Evolutionary conservation across 2,797 vertebrate genomes (phyloP).

Genomic region (Kryptopterus vitreolus): DNA sequence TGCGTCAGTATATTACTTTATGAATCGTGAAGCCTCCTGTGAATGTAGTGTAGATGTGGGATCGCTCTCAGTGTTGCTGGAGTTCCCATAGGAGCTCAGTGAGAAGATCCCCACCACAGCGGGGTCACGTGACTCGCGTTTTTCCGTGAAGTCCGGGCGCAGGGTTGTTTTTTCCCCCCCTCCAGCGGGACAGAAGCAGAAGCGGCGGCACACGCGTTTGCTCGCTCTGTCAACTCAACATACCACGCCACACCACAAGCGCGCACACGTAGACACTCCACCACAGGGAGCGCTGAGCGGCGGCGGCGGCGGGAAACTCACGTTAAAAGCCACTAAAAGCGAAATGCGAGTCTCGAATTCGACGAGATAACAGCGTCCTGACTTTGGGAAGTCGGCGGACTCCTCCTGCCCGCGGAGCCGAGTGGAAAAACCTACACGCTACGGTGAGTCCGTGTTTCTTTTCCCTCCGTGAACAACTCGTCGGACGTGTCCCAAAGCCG

Average conservation of each 20-base stretch:
- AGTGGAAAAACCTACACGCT: conserved; percentile 24
- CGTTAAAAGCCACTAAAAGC: conserved; percentile 30
- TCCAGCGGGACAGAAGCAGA: conserved; percentile 18
- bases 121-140: conserved; percentile 10
- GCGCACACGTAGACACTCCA: background rate
- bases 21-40: background rate
- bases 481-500: conserved; percentile 22
- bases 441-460: background rate
- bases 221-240: background rate
- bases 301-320: background rate
- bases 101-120: background rate
- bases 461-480: conserved; percentile 2
- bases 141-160: conserved; percentile 2
- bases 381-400: conserved; percentile 50
- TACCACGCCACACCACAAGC: background rate
- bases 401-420: conserved; percentile 40
- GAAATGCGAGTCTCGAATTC: conserved; percentile 55
- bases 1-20: background rate
- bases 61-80: too few species aligned
- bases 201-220: background rate
- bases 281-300: background rate
- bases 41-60: too few species aligned
- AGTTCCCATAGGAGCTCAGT: background rate
- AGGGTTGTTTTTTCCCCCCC: background rate
- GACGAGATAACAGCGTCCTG: conserved; percentile 45